A percentile compares a stretch with the other conserved stretches of the same genome.
phyloP scores from a whole-genome alignment of 2,797 vertebrate species.

The Austrolebias charrua region DNA sequence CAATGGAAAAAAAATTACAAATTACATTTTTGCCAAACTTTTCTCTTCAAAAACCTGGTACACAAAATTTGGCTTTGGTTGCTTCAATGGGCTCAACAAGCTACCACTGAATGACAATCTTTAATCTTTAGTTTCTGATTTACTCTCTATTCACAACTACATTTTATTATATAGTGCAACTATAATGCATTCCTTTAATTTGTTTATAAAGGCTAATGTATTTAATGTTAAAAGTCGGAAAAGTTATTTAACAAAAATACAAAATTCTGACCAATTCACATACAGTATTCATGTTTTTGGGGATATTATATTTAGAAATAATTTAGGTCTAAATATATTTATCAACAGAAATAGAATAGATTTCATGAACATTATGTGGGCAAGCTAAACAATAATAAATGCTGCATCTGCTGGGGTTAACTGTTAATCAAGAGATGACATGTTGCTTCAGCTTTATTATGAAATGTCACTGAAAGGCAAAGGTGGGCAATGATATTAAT shows the following conservation, averaged over 20 bases:
- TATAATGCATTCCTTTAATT: too few species aligned
- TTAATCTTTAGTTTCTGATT: too few species aligned
- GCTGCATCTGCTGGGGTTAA: neutral
- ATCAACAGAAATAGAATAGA: neutral
- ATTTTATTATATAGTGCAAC: too few species aligned
- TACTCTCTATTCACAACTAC: too few species aligned
- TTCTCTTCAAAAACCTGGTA: neutral
- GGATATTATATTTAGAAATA: neutral
- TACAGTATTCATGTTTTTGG: neutral
- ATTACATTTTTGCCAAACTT: neutral
- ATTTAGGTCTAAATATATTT: neutral
- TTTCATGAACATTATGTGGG: neutral
- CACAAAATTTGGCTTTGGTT: neutral
- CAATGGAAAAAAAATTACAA: neutral
- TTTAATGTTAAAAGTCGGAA: too few species aligned
- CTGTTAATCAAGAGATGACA: neutral
- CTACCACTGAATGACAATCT: too few species aligned
- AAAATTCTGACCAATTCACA: too few species aligned
- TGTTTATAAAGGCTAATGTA: too few species aligned
- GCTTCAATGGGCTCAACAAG: neutral
- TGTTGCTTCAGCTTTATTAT: neutral
- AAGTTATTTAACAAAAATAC: too few species aligned
- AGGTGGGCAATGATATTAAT: too few species aligned
- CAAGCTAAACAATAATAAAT: neutral
- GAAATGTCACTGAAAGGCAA: too few species aligned